Evolutionary conservation across 2,888 invertebrate species (phyloP).

Genomic region (Prionchulus punctatus): DNA sequence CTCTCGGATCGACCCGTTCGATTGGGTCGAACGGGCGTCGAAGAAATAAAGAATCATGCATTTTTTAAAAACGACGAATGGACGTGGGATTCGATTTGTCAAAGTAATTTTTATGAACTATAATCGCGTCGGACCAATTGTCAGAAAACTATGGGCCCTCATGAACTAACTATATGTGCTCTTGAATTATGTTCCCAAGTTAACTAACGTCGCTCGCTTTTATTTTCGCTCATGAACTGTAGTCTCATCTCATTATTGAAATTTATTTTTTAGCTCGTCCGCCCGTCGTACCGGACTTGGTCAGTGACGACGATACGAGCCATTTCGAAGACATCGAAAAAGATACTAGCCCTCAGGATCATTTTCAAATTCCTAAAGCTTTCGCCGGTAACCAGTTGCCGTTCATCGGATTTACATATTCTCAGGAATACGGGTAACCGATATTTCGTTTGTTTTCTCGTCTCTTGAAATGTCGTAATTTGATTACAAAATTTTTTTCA

Average conservation of each 20-base stretch:
- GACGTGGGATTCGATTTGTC: constrained; percentile 86
- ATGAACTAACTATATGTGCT: too few relatives aligned
- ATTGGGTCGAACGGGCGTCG: constrained; percentile 74
- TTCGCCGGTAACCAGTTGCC: constrained; percentile 97
- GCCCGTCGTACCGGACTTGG: constrained; percentile 86
- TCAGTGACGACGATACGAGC: constrained; percentile 89
- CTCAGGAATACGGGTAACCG: constrained; percentile 63
- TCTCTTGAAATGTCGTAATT: too few relatives aligned
- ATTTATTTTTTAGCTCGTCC: constrained; percentile 52
- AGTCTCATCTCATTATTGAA: too few relatives aligned
- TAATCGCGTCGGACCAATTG: too few relatives aligned
- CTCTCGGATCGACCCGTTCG: constrained; percentile 69
- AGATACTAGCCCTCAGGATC: constrained; percentile 61
- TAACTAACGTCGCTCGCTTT: too few relatives aligned
- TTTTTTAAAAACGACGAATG: constrained; percentile 94
- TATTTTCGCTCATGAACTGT: too few relatives aligned
- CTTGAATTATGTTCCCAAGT: too few relatives aligned
- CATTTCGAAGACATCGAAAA: constrained; percentile 97
- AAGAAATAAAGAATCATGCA: constrained; percentile 79
- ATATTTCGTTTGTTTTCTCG: background rate
- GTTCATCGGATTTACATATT: constrained; percentile 95
- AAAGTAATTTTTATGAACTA: constrained; percentile 43
- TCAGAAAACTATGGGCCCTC: too few relatives aligned
- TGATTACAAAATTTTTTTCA: background rate
- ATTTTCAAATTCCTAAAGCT: constrained; percentile 86